These are phyloP conservation scores for Ctenochaetus hawaiiensis DNA, from an alignment of 2,797 vertebrate genomes.

Conservation along the genomic window DNA sequence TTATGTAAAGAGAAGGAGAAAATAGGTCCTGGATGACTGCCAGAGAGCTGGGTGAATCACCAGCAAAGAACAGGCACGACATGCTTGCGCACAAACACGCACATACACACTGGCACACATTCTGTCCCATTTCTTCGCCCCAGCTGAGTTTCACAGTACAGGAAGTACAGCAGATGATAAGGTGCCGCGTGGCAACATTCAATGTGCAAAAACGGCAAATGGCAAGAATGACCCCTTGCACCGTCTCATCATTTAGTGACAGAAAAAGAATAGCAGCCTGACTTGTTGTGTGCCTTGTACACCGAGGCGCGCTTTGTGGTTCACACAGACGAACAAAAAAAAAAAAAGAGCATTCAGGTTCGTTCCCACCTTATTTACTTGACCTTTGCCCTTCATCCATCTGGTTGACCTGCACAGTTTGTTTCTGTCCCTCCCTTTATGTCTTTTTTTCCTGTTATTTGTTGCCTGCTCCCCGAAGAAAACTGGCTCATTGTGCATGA, in stretches of 20 bases:
- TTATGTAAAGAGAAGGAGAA: conserved; percentile 88
- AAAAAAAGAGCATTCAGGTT: conserved; percentile 4
- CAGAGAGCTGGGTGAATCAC: conserved; percentile 84
- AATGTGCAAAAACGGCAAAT: conserved; percentile 64
- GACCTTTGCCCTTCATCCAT: conserved; percentile 41
- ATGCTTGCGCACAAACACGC: conserved; percentile 58
- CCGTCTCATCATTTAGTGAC: conserved; percentile 42
- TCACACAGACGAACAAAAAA: conserved; percentile 5
- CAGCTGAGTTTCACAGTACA: conserved; percentile 80
- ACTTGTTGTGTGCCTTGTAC: not conserved
- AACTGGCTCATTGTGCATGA: conserved; percentile 23
- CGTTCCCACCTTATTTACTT: conserved; percentile 25
- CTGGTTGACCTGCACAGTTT: conserved; percentile 22
- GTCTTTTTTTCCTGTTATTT: conserved; percentile 13
- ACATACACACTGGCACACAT: conserved; percentile 66
- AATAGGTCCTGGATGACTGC: conserved; percentile 85
- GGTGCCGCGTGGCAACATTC: conserved; percentile 65
- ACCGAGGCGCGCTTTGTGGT: conserved; percentile 11
- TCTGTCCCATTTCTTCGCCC: conserved; percentile 78
- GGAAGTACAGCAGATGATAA: conserved; percentile 78
- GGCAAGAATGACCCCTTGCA: conserved; percentile 59
- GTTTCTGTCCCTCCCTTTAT: conserved; percentile 4
- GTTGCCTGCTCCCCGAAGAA: conserved; percentile 26
- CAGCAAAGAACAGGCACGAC: conserved; percentile 74
- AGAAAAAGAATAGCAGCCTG: conserved; percentile 25